Conservation (phyloP, 1,140 invertebrate genomes). For the Branchinecta lindahli region DNA sequence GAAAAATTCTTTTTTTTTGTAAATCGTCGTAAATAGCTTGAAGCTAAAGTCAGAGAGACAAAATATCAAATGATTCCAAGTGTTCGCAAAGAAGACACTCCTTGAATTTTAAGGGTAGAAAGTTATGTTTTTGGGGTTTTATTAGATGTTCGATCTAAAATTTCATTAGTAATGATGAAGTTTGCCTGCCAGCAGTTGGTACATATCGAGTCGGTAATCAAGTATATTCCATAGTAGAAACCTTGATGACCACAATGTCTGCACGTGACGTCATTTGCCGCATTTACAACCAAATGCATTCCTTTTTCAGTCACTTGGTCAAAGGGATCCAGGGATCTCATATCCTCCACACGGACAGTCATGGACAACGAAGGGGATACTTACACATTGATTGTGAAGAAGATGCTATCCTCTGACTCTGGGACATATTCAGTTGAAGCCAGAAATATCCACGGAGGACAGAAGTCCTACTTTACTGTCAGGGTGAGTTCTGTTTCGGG, state of each 20-base stretch:
- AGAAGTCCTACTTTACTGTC: conserved; percentile 65
- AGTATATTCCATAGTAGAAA: background rate
- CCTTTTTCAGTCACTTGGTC: conserved; percentile 54
- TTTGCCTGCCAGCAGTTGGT: too few relatives aligned
- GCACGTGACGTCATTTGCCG: background rate
- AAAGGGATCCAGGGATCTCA: conserved; percentile 69
- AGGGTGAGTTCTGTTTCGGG: conserved; percentile 37
- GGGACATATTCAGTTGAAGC: conserved; percentile 87
- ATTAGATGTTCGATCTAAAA: too few relatives aligned
- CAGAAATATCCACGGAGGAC: conserved; percentile 73
- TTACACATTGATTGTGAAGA: conserved; percentile 67
- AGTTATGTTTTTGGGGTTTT: too few relatives aligned
- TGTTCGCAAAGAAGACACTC: too few relatives aligned
- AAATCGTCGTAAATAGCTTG: too few relatives aligned
- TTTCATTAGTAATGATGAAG: too few relatives aligned
- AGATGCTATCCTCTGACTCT: conserved; percentile 64
- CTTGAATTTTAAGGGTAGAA: too few relatives aligned
- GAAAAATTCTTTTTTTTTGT: too few relatives aligned
- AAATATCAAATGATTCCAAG: too few relatives aligned
- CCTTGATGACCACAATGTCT: background rate
- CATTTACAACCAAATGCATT: background rate
- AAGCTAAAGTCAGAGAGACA: too few relatives aligned
- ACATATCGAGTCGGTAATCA: too few relatives aligned
- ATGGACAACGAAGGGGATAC: conserved; percentile 71
- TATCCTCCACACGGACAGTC: conserved; percentile 50